Conservation (phyloP, 2,113 vertebrate genomes). For the Nycticorax nycticorax region DNA sequence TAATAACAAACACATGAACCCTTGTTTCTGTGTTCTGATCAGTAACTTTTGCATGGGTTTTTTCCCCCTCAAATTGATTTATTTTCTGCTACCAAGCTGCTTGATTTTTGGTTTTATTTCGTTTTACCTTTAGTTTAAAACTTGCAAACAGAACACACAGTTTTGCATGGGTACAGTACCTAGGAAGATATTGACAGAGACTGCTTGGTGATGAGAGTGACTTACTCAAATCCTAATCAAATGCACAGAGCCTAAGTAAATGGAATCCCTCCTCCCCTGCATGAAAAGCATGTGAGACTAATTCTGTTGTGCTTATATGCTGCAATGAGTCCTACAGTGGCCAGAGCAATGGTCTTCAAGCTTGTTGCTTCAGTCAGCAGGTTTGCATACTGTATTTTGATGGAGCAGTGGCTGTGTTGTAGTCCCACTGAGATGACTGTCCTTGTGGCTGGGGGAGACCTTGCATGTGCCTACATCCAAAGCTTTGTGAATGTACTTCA, state of each 20-base stretch:
- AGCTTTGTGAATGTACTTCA: rapidly evolving
- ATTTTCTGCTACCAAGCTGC: not conserved
- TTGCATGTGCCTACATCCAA: rapidly evolving
- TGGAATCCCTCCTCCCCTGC: not conserved
- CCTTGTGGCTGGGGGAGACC: not conserved
- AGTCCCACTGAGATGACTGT: not conserved
- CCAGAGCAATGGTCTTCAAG: not conserved
- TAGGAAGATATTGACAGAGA: not conserved
- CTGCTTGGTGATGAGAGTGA: not conserved
- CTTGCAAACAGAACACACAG: rapidly evolving
- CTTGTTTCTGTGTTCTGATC: not conserved
- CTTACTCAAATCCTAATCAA: not conserved
- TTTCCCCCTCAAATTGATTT: not conserved
- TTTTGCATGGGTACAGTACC: not conserved
- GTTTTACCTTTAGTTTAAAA: not conserved
- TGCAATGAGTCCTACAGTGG: rapidly evolving
- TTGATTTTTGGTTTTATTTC: not conserved
- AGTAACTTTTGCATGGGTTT: not conserved
- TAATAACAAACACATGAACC: not conserved
- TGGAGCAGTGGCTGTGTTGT: not conserved
- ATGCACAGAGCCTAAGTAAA: not conserved
- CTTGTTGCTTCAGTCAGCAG: not conserved
- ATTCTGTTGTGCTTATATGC: rapidly evolving
- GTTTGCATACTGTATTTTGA: rapidly evolving
- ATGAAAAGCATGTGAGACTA: not conserved